phyloP scores from a whole-genome alignment of 2,888 invertebrate genomes.

The Polymixis flavicincta region DNA sequence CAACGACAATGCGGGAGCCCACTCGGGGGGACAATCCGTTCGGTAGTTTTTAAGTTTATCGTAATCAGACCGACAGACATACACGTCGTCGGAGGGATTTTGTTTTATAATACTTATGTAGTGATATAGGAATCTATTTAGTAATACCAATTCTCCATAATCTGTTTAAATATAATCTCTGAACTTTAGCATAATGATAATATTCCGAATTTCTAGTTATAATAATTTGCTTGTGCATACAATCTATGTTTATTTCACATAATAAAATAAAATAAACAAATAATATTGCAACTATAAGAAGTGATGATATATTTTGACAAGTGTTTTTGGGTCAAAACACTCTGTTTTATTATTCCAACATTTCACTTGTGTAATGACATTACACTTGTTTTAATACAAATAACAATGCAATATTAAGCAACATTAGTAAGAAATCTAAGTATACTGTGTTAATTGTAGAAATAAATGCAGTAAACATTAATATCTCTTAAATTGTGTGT shows the following conservation, averaged over 20 bases:
- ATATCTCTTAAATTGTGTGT: not conserved
- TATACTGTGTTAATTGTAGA: not conserved
- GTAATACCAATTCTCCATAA: slow-evolving; percentile 3
- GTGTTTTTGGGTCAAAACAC: slow-evolving; percentile 42
- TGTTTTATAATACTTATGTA: too few species aligned
- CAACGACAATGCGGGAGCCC: too few species aligned
- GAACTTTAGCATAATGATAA: slow-evolving; percentile 19
- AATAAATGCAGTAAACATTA: not conserved
- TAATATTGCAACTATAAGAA: not conserved
- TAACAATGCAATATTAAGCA: slow-evolving; percentile 18
- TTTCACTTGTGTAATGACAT: not conserved
- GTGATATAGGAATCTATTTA: too few species aligned
- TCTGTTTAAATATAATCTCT: not conserved
- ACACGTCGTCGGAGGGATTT: too few species aligned
- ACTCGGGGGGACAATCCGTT: too few species aligned
- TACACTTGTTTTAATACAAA: slow-evolving; percentile 27
- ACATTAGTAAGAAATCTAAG: not conserved
- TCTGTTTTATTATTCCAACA: not conserved
- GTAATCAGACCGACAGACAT: too few species aligned
- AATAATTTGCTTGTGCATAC: not conserved
- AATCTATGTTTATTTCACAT: not conserved
- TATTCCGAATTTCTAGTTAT: slow-evolving; percentile 1
- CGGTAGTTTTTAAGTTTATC: too few species aligned
- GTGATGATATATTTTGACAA: slow-evolving; percentile 25
- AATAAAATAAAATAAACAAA: slow-evolving; percentile 14